Evolutionary conservation across 92 coral and sea anemone genomes (phyloP).

Genomic region (Diadumene lineata): DNA sequence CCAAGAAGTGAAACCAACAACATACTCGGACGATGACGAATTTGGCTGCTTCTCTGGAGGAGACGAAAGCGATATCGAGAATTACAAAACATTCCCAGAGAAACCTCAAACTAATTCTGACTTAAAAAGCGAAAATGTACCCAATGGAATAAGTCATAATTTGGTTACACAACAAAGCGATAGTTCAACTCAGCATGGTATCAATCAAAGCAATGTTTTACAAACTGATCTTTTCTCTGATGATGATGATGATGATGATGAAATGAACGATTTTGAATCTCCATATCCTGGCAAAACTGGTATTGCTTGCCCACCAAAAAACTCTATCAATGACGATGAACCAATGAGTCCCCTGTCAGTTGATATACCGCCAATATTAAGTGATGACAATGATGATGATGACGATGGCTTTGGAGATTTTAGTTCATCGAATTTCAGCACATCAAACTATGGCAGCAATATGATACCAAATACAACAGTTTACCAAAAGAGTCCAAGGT

Average conservation of each 20-base stretch:
- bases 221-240: constrained; percentile 16
- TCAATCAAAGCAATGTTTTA: background rate
- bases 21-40: constrained; percentile 13
- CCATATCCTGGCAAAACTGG: background rate
- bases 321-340: background rate
- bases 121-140: background rate
- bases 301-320: background rate
- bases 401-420: constrained; percentile 24
- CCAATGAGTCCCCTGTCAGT: background rate
- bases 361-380: background rate
- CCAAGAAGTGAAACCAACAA: background rate
- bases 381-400: constrained; percentile 14
- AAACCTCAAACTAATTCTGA: background rate
- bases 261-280: constrained; percentile 34
- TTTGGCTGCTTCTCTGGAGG: constrained; percentile 49
- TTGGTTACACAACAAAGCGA: background rate
- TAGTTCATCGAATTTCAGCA: background rate
- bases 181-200: background rate
- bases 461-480: background rate
- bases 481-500: background rate
- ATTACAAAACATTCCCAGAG: constrained; percentile 17
- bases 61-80: constrained; percentile 42
- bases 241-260: constrained; percentile 24
- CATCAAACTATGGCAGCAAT: background rate
- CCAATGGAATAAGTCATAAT: background rate